A percentile compares a stretch with the other conserved stretches of the same genome.
phyloP scores from a whole-genome alignment of 2,797 vertebrate genomes.

The Melanotaenia pygmaea region DNA sequence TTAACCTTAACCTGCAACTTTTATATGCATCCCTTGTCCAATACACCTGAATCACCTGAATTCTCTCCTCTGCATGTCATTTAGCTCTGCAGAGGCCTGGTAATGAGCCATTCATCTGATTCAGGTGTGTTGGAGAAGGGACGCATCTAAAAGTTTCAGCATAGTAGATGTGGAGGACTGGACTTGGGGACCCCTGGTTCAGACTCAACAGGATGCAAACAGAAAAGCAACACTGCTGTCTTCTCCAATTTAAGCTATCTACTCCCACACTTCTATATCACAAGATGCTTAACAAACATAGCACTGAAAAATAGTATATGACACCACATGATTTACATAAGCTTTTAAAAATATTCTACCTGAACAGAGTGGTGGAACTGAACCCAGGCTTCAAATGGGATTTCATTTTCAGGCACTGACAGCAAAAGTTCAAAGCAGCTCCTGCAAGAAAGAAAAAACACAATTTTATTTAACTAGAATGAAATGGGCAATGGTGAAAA shows the following conservation, averaged over 20 bases:
- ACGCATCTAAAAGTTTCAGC: too few relatives aligned
- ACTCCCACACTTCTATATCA: background rate
- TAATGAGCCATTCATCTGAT: too few relatives aligned
- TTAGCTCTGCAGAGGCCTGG: too few relatives aligned
- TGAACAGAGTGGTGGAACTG: slow-evolving; percentile 94
- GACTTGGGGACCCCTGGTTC: background rate
- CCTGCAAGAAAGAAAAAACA: slow-evolving; percentile 78
- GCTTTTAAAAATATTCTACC: slow-evolving; percentile 78
- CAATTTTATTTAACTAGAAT: background rate
- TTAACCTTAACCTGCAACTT: too few relatives aligned
- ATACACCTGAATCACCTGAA: too few relatives aligned
- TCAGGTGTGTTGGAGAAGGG: too few relatives aligned
- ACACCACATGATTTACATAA: background rate
- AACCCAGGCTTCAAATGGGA: slow-evolving; percentile 91
- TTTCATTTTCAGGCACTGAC: slow-evolving; percentile 95
- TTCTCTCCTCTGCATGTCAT: too few relatives aligned
- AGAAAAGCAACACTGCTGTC: background rate
- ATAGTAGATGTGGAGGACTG: too few relatives aligned
- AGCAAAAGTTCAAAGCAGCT: slow-evolving; percentile 98
- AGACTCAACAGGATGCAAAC: background rate
- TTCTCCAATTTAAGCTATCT: background rate
- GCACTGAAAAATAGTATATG: background rate
- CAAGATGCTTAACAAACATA: background rate
- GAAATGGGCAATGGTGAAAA: background rate
- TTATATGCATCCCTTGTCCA: too few relatives aligned